Conservation (phyloP, 1,140 invertebrate species). For the Leptinotarsa defecta region DNA sequence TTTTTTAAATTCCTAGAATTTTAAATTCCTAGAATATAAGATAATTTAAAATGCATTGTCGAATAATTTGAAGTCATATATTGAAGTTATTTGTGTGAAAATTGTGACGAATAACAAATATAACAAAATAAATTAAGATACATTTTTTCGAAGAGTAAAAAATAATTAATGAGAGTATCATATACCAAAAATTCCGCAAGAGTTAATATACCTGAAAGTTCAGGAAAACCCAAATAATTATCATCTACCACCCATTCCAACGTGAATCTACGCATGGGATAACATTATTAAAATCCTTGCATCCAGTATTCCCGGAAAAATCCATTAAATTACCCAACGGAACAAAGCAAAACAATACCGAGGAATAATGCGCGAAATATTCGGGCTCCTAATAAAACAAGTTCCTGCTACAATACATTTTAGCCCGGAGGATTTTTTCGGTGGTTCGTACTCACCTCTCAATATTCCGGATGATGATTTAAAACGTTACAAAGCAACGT, state of each 20-base stretch:
- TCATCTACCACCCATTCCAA: neutral
- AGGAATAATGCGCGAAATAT: neutral
- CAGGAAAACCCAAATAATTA: neutral
- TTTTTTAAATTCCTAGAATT: too few species aligned
- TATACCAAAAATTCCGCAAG: too few species aligned
- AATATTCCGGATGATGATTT: slow-evolving; percentile 9
- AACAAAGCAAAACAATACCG: neutral
- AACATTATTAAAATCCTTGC: neutral
- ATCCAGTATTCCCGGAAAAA: neutral
- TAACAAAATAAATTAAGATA: too few species aligned
- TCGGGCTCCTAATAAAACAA: neutral
- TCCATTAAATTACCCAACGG: neutral
- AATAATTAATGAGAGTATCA: too few species aligned
- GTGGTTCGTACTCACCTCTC: neutral
- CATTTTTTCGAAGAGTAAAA: too few species aligned
- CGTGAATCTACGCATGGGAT: neutral
- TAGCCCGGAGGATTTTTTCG: neutral
- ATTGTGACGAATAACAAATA: too few species aligned
- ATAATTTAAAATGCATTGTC: too few species aligned
- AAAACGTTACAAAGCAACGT: slow-evolving; percentile 10
- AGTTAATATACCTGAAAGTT: neutral
- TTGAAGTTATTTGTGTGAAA: too few species aligned
- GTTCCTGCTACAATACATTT: neutral
- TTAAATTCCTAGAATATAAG: too few species aligned
- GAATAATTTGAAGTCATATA: too few species aligned